These are phyloP conservation scores for Tromatobia lineatoria DNA, from an alignment of 2,888 invertebrate species.

Conservation along the genomic window DNA sequence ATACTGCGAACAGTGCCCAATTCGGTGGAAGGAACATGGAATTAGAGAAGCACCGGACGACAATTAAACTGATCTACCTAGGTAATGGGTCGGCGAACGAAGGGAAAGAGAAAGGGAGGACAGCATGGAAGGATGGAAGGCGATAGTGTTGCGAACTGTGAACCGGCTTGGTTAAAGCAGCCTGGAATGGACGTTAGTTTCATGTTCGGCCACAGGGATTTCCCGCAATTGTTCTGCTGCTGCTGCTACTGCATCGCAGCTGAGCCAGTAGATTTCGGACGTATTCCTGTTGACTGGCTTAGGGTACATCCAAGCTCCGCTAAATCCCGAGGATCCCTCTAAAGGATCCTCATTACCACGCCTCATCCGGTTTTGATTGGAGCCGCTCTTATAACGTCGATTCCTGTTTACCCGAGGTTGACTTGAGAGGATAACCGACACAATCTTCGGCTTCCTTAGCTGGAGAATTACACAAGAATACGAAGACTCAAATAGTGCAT, in stretches of 20 bases:
- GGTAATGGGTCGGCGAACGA: slow-evolving; percentile 72
- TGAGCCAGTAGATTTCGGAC: slow-evolving; percentile 15
- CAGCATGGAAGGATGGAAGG: not conserved
- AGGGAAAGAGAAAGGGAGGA: slow-evolving; percentile 5
- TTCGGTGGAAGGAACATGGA: slow-evolving; percentile 59
- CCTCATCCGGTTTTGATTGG: slow-evolving; percentile 81
- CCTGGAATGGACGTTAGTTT: slow-evolving; percentile 33
- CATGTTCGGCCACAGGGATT: slow-evolving; percentile 41
- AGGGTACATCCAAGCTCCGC: slow-evolving; percentile 27
- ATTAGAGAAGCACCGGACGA: slow-evolving; percentile 55
- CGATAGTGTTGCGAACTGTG: slow-evolving; percentile 38
- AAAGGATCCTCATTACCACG: slow-evolving; percentile 72
- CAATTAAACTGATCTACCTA: slow-evolving; percentile 63
- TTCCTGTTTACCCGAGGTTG: slow-evolving; percentile 22
- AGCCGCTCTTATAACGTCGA: slow-evolving; percentile 56
- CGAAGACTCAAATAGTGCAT: not conserved
- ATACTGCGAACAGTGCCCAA: slow-evolving; percentile 27
- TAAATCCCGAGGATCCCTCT: slow-evolving; percentile 43
- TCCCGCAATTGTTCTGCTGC: slow-evolving; percentile 26
- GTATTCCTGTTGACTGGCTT: slow-evolving; percentile 43
- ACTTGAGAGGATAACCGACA: not conserved
- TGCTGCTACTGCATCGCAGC: not conserved
- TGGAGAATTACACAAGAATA: not conserved
- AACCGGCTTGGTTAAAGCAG: slow-evolving; percentile 29
- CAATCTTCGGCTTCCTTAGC: not conserved